phyloP scores from a whole-genome alignment of 2,797 vertebrate species.

The Chelon auratus region DNA sequence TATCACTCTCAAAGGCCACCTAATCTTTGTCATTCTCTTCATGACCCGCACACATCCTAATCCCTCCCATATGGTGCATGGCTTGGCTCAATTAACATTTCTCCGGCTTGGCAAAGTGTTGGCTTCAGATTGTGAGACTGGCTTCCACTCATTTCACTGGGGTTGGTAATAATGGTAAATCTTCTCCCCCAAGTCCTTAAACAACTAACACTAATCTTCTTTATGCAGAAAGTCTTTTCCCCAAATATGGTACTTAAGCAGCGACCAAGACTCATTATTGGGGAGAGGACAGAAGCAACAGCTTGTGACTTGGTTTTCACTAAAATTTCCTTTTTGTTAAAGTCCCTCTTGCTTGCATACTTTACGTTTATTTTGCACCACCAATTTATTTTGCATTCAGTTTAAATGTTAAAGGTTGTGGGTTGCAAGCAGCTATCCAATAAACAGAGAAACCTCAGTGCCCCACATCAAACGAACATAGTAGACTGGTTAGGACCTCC shows the following conservation, averaged over 20 bases:
- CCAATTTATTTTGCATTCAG: too few relatives aligned
- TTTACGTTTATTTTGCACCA: slow-evolving; percentile 5
- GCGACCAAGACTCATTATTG: slow-evolving; percentile 61
- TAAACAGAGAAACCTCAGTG: slow-evolving; percentile 81
- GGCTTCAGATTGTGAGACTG: slow-evolving; percentile 65
- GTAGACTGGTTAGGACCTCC: slow-evolving; percentile 73
- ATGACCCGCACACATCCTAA: slow-evolving; percentile 78
- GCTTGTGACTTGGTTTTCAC: slow-evolving; percentile 43
- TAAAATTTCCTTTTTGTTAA: slow-evolving; percentile 31
- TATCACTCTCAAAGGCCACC: slow-evolving; percentile 67
- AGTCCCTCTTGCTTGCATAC: slow-evolving; percentile 7
- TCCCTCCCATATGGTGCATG: slow-evolving; percentile 84
- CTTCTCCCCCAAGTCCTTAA: slow-evolving; percentile 78
- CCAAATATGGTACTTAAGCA: slow-evolving; percentile 74
- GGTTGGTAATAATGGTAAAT: slow-evolving; percentile 86
- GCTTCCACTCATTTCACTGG: slow-evolving; percentile 70
- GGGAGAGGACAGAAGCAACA: slow-evolving; percentile 51
- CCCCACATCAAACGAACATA: slow-evolving; percentile 80
- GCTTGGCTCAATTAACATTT: slow-evolving; percentile 79
- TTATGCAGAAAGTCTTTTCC: slow-evolving; percentile 80
- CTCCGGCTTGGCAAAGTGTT: slow-evolving; percentile 59
- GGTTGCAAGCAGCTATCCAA: slow-evolving; percentile 28
- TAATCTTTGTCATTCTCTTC: slow-evolving; percentile 80
- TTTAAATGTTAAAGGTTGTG: slow-evolving; percentile 52
- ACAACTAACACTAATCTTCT: slow-evolving; percentile 89